Base-by-base conservation (phyloP, 2,888 invertebrate species). In the Dryobotodes eremita region DNA sequence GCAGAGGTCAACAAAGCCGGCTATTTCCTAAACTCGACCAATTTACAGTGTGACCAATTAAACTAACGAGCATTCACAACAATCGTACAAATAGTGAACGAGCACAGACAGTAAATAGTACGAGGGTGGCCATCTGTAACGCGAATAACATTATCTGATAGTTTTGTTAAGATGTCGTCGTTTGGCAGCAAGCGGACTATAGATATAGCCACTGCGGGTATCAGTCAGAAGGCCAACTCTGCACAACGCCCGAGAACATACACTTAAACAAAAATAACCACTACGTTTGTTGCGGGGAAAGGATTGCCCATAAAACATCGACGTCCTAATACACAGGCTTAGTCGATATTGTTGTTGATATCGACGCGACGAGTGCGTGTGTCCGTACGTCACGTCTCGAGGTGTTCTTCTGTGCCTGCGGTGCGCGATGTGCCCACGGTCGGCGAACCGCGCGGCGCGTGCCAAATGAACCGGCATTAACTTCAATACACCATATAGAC, bases 391-490 rank as follows among this genome's bases (percentile, higher is more conserved):
- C n/a, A 48, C 42, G 13, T 53, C n/a, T 46, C 26, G 15, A 53
- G 26, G 11, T 61, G 50, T 36, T 48, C 71, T 84, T 71, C 83
- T 86, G 83, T 7, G 42, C 4, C 6, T 23, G 13, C n/a, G n/a
- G 23, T n/a, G 20, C 1, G 62, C 26, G 23, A 15, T 8, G 23
- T 15, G 36, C 17, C 36, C 72, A 72, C 78, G 69, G 83, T 75
- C 77, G 70, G 73, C 74, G 64, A 48, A 36, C 13, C 62, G 75
- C 74, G 74, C 71, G 65, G 55, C 87, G 76, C 83, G 81, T 91
- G 93, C 93, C 93, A 93, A 93, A 92, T 92, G 91, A 91, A 89
- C 88, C 84, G 77, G 86, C 92, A 92, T 93, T 92, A 93, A 92
- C 90, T 92, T 83, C 85, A 81, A 86, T 85, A 86, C 77, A 81